phyloP scores from a whole-genome alignment of 2,113 vertebrate species.

The Pterocles orientalis region DNA sequence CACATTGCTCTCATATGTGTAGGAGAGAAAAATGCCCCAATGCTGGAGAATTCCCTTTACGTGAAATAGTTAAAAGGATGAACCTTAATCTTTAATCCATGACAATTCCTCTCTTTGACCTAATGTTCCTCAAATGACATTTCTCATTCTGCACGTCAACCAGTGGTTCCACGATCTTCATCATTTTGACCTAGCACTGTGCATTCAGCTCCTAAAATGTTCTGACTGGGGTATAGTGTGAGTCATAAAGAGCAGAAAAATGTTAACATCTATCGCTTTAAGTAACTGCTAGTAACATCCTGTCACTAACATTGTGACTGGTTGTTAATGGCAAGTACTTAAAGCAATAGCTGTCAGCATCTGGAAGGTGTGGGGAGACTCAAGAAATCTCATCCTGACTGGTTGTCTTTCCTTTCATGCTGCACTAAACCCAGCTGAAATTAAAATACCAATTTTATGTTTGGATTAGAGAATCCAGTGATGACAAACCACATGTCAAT shows the following conservation, averaged over 20 bases:
- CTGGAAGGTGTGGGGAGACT: background rate
- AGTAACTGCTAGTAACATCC: constrained; percentile 10
- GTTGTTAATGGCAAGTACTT: constrained; percentile 46
- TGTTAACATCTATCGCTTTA: constrained; percentile 22
- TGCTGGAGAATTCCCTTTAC: background rate
- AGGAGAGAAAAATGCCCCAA: background rate
- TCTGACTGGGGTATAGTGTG: background rate
- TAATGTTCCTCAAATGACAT: background rate
- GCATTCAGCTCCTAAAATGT: background rate
- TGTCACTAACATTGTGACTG: constrained; percentile 18
- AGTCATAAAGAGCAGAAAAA: constrained; percentile 32
- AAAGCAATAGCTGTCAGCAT: constrained; percentile 50
- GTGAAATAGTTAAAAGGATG: background rate
- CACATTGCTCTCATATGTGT: accelerated
- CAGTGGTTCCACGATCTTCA: background rate
- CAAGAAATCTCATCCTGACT: background rate
- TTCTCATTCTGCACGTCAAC: background rate
- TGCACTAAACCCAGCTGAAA: background rate
- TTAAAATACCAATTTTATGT: background rate
- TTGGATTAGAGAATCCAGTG: background rate
- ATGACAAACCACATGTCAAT: background rate
- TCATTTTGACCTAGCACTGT: background rate
- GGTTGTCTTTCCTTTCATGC: background rate
- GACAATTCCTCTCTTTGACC: background rate
- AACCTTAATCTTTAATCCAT: background rate